Percentiles rank a stretch among this genome's conserved stretches.
Conservation (phyloP, 2,888 invertebrate genomes). For the Oegoconia quadripuncta region DNA sequence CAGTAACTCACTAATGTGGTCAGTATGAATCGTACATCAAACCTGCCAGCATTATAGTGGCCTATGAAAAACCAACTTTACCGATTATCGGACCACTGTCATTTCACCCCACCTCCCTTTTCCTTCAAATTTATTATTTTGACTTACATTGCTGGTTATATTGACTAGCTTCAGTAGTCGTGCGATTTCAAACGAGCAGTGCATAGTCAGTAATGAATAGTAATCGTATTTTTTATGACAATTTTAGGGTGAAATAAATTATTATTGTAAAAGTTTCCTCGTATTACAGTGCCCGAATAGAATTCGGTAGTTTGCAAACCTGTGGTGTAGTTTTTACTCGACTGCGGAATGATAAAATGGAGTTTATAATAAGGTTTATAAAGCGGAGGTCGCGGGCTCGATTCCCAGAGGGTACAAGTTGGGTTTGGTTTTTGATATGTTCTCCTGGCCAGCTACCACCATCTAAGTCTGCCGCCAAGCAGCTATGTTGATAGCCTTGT, state of each 20-base stretch:
- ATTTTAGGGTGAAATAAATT: constrained; percentile 11
- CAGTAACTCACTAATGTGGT: constrained; percentile 30
- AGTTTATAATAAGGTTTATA: no score
- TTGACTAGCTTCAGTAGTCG: constrained; percentile 6
- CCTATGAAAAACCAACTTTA: constrained; percentile 53
- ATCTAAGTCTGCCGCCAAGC: no score
- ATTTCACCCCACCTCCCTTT: constrained; percentile 27
- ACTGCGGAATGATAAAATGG: background rate
- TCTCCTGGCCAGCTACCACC: no score
- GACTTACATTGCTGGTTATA: constrained; percentile 16
- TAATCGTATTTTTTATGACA: background rate
- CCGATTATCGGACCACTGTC: constrained; percentile 40
- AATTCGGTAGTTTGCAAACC: constrained; percentile 4
- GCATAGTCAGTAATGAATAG: constrained; percentile 3
- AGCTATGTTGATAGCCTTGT: no score
- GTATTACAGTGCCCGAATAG: constrained; percentile 24
- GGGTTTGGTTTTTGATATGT: no score
- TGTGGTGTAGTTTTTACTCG: background rate
- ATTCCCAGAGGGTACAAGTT: no score
- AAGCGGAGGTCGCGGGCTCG: no score
- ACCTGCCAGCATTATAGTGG: constrained; percentile 36
- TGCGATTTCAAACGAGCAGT: constrained; percentile 7
- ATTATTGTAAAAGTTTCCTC: constrained; percentile 26
- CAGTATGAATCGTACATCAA: constrained; percentile 41
- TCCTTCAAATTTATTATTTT: constrained; percentile 13